Evolutionary conservation across 1,140 invertebrate species (phyloP).

Genomic region (Drosophila busckii): DNA sequence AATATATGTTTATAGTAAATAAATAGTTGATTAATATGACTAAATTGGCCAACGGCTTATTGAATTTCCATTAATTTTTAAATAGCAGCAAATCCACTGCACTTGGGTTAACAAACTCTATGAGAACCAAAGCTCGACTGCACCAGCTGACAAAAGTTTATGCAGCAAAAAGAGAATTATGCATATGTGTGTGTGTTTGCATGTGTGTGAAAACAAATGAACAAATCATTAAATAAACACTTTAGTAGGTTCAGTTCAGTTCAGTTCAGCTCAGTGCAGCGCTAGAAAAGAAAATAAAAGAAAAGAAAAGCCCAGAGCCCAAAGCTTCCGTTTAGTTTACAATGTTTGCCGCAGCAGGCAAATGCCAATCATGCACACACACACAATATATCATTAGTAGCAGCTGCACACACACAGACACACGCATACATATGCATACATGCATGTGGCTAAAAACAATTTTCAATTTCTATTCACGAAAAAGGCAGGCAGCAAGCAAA

Average conservation of each 20-base stretch:
- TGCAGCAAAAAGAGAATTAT: too few relatives aligned
- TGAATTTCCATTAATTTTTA: too few relatives aligned
- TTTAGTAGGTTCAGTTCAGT: constrained; percentile 34
- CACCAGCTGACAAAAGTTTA: too few relatives aligned
- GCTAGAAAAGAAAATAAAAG: constrained; percentile 2
- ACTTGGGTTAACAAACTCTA: too few relatives aligned
- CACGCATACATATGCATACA: neutral
- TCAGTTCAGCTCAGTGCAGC: constrained; percentile 2
- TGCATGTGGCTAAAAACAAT: constrained; percentile 55
- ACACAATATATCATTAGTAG: constrained; percentile 54
- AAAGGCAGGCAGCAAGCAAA: constrained; percentile 36
- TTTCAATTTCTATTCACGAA: constrained; percentile 69
- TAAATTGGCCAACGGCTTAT: too few relatives aligned
- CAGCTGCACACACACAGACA: neutral
- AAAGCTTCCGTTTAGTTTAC: too few relatives aligned
- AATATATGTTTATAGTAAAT: too few relatives aligned
- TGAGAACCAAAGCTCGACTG: too few relatives aligned
- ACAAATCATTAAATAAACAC: constrained; percentile 52
- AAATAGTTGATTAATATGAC: too few relatives aligned
- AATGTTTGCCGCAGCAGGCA: constrained; percentile 33
- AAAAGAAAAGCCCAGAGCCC: too few relatives aligned
- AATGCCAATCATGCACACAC: constrained; percentile 60
- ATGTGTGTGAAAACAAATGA: constrained; percentile 35
- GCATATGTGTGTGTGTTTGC: too few relatives aligned
- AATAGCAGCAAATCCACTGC: too few relatives aligned